Evolutionary conservation across 2,797 vertebrate genomes (phyloP).

Genomic region (Scomberomorus guttatus): DNA sequence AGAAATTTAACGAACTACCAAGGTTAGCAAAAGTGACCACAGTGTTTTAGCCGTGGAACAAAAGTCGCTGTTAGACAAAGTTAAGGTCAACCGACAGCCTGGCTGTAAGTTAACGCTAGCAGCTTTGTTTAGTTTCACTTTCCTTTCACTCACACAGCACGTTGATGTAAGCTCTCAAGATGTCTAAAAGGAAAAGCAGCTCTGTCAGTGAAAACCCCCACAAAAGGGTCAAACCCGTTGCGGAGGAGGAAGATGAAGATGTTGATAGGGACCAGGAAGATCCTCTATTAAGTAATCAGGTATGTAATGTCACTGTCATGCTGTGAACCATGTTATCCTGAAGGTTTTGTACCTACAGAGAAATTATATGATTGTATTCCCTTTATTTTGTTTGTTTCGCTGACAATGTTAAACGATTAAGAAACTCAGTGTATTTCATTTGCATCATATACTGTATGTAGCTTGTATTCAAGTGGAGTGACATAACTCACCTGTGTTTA

Average conservation of each 20-base stretch:
- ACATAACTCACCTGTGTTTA: constrained; percentile 23
- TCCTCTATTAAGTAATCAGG: constrained; percentile 35
- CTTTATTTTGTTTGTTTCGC: background rate
- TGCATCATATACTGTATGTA: background rate
- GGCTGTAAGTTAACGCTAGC: background rate
- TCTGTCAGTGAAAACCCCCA: constrained; percentile 27
- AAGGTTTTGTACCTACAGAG: background rate
- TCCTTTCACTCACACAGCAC: background rate
- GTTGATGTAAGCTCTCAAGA: constrained; percentile 40
- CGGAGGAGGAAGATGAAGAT: constrained; percentile 14
- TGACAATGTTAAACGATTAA: background rate
- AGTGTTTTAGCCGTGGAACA: background rate
- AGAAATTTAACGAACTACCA: background rate
- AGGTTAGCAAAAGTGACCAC: background rate
- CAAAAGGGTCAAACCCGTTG: constrained; percentile 65
- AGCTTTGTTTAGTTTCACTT: constrained; percentile 35
- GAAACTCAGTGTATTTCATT: background rate
- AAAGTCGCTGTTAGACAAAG: too few relatives aligned
- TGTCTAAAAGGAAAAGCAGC: constrained; percentile 83
- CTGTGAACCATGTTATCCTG: background rate
- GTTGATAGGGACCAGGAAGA: constrained; percentile 25
- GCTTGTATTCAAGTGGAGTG: background rate
- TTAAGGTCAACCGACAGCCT: background rate
- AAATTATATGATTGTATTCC: background rate
- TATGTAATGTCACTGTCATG: constrained; percentile 12